Conservation (phyloP, 2,797 vertebrate genomes). For the Propithecus perrieri region DNA sequence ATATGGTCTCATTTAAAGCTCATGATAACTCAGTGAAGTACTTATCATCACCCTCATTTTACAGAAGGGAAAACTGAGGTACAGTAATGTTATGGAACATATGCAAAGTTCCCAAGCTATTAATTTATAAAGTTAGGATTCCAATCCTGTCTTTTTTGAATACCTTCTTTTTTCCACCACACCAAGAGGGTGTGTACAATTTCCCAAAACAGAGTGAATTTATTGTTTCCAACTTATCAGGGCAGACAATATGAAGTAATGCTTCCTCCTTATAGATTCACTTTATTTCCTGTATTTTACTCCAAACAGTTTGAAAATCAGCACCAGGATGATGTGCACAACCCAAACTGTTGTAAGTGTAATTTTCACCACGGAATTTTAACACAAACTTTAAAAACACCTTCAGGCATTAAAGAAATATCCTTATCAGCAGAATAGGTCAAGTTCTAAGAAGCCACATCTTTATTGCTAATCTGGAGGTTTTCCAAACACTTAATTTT, state of each 20-base stretch:
- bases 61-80: neutral
- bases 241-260: neutral
- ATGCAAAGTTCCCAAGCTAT: neutral
- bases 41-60: neutral
- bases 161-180: neutral
- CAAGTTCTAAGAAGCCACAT: conserved; percentile 1
- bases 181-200: neutral
- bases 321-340: neutral
- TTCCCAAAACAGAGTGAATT: neutral
- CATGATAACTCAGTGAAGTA: neutral
- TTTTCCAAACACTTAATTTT: conserved; percentile 26
- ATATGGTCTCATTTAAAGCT: neutral
- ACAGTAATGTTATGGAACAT: neutral
- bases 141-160: neutral
- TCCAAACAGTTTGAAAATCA: neutral
- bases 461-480: neutral
- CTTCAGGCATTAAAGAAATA: conserved; percentile 29
- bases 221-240: neutral
- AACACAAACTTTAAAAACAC: neutral
- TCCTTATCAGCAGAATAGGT: neutral
- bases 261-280: neutral
- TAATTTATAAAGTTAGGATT: neutral
- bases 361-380: conserved; percentile 5
- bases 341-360: neutral
- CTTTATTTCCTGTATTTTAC: neutral